These are phyloP conservation scores for Leptopilina myrica DNA, from an alignment of 2,888 invertebrate genomes.

Conservation along the genomic window DNA sequence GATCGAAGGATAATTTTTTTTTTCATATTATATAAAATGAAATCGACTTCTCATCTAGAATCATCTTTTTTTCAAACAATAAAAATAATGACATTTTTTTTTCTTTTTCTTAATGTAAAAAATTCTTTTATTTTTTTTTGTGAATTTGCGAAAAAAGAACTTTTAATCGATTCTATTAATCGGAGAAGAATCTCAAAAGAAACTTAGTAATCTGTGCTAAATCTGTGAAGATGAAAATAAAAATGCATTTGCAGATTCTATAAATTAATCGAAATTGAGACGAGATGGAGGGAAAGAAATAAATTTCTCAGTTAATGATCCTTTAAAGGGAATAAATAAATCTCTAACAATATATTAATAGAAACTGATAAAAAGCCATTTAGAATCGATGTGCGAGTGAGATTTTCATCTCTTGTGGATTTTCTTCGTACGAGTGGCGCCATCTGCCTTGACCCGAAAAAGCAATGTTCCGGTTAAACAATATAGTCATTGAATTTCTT, in stretches of 20 bases:
- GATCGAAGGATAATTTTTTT: not conserved
- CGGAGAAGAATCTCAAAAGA: not conserved
- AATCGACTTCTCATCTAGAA: too few species aligned
- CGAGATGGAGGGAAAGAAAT: too few species aligned
- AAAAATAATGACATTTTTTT: too few species aligned
- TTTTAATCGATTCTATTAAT: too few species aligned
- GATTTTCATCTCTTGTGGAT: constrained; percentile 28
- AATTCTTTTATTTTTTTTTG: too few species aligned
- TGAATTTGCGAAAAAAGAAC: too few species aligned
- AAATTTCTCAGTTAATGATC: too few species aligned
- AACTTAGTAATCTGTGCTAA: not conserved
- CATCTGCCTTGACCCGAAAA: constrained; percentile 38
- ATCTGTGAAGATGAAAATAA: not conserved
- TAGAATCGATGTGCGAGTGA: not conserved
- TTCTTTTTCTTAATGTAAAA: too few species aligned
- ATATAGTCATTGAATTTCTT: not conserved
- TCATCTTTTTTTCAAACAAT: too few species aligned
- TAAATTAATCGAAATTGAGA: not conserved
- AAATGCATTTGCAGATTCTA: not conserved
- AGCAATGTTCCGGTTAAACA: constrained; percentile 17
- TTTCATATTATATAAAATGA: too few species aligned
- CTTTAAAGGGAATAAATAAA: not conserved
- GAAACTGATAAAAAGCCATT: constrained; percentile 15
- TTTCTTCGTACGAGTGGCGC: constrained; percentile 7
- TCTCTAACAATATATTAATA: not conserved